phyloP scores from a whole-genome alignment of 92 coral and sea anemone genomes.

The Umimayanthus chanpuru region DNA sequence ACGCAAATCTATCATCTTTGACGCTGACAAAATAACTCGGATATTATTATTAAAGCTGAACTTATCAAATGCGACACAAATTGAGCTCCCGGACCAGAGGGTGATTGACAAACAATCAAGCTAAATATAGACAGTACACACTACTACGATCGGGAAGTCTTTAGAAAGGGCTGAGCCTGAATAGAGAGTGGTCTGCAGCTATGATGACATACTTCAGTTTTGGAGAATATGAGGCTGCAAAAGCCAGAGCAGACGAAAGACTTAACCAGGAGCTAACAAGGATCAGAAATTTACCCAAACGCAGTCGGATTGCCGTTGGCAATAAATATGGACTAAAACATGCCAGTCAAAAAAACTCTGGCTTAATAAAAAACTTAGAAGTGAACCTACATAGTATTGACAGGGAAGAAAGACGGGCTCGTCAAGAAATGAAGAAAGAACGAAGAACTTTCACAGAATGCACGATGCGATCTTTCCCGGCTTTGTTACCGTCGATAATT shows the following conservation, averaged over 20 bases:
- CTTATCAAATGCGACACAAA: too few relatives aligned
- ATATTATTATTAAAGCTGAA: too few relatives aligned
- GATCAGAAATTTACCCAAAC: conserved; percentile 81
- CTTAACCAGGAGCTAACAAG: conserved; percentile 76
- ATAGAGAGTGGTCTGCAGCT: neutral
- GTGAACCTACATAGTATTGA: conserved; percentile 61
- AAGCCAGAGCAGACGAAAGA: conserved; percentile 71
- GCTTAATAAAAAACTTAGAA: conserved; percentile 74
- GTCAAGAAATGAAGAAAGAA: conserved; percentile 59
- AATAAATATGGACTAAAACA: conserved; percentile 85
- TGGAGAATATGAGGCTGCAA: conserved; percentile 65
- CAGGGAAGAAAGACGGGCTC: conserved; percentile 67
- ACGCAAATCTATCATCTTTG: too few relatives aligned
- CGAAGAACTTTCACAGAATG: conserved; percentile 65
- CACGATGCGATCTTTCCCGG: conserved; percentile 64
- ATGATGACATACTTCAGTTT: conserved; percentile 39
- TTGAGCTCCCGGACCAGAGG: too few relatives aligned
- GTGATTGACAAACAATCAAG: neutral
- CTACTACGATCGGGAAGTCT: neutral
- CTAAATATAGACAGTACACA: too few relatives aligned
- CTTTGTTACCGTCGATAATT: conserved; percentile 52
- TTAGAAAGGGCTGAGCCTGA: too few relatives aligned
- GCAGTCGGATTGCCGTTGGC: conserved; percentile 65
- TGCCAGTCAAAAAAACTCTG: conserved; percentile 79
- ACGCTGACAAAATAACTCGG: too few relatives aligned